Percentiles rank a stretch among this genome's conserved stretches.
Evolutionary conservation across 2,113 vertebrate species (phyloP).

Genomic region (Sinocyclocheilus anophthalmus): DNA sequence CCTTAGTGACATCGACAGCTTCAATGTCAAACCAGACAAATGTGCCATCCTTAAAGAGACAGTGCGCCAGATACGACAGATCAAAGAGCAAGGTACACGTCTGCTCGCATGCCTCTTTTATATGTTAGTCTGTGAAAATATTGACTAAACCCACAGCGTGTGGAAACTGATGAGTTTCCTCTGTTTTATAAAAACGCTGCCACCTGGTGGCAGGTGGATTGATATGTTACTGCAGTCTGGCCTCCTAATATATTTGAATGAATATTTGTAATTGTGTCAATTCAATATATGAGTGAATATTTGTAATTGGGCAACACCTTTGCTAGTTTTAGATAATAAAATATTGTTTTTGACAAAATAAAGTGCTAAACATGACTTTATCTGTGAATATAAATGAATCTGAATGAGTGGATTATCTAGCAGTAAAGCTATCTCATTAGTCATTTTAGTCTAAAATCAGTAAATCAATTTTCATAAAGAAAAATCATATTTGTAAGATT

Average conservation of each 20-base stretch:
- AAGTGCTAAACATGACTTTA: not conserved
- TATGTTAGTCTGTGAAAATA: slow-evolving; percentile 10
- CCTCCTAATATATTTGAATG: too few species aligned
- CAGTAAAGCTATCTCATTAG: not conserved
- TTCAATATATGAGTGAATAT: not conserved
- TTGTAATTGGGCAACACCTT: not conserved
- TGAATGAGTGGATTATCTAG: not conserved
- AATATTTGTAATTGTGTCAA: not conserved
- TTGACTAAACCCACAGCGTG: not conserved
- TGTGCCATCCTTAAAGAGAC: slow-evolving; percentile 99
- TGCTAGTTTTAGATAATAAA: not conserved
- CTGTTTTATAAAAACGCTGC: slow-evolving; percentile 58
- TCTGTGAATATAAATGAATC: not conserved
- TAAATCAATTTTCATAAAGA: not conserved
- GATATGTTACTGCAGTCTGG: not conserved
- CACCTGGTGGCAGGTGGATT: slow-evolving; percentile 66
- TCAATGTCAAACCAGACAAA: slow-evolving; percentile 99
- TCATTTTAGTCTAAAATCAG: not conserved
- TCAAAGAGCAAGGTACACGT: slow-evolving; percentile 95
- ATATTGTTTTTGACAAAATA: not conserved
- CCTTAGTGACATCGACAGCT: slow-evolving; percentile 96
- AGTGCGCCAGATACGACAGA: slow-evolving; percentile 96
- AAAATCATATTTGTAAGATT: not conserved
- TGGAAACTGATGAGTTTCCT: not conserved
- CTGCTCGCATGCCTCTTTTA: not conserved